These are phyloP conservation scores for Denticeps clupeoides DNA, from an alignment of 2,797 vertebrate species.

Conservation along the genomic window DNA sequence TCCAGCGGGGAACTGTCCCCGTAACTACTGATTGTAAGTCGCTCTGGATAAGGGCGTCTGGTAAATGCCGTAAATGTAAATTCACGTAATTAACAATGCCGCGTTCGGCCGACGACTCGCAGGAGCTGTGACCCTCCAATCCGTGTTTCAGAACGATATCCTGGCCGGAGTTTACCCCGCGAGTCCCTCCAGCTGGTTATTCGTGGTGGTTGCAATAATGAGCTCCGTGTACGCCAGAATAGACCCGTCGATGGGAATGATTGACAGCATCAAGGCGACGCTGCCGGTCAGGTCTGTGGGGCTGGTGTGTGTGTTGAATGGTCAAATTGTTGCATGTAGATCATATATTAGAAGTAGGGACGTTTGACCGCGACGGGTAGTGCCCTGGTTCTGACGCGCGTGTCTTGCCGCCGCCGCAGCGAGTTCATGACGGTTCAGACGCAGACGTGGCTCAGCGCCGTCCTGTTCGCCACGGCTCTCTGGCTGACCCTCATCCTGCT, in stretches of 20 bases:
- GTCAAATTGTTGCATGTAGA: neutral
- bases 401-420: slow-evolving; percentile 33
- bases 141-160: slow-evolving; percentile 84
- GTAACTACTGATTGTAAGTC: no score
- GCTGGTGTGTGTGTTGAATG: no score
- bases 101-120: no score
- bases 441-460: slow-evolving; percentile 58
- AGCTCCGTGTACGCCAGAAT: slow-evolving; percentile 70
- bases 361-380: no score
- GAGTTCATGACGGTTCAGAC: slow-evolving; percentile 51
- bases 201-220: slow-evolving; percentile 72
- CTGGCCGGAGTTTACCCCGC: slow-evolving; percentile 86
- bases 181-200: slow-evolving; percentile 85
- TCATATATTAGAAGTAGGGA: no score
- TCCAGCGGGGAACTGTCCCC: no score
- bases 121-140: no score
- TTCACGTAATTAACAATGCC: no score
- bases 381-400: neutral
- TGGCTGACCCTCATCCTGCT: slow-evolving; percentile 79
- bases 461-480: slow-evolving; percentile 76
- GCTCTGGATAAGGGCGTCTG: no score
- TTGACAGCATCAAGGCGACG: slow-evolving; percentile 60
- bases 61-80: no score
- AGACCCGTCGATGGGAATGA: slow-evolving; percentile 77
- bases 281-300: slow-evolving; percentile 66